Evolutionary conservation across 1,140 invertebrate genomes (phyloP).

Genomic region (Antheraea pernyi): DNA sequence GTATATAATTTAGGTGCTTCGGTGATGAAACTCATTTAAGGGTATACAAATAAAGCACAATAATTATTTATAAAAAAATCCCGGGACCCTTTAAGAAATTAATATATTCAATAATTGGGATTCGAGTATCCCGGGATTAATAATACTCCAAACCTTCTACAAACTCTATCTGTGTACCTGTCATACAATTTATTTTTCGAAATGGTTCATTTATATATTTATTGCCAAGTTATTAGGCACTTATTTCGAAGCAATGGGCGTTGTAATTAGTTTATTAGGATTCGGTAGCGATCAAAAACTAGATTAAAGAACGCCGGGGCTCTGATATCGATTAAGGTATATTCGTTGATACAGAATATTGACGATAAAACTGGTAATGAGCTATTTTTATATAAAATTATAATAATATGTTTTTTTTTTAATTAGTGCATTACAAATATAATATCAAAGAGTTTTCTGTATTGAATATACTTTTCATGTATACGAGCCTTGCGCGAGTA

Average conservation of each 20-base stretch:
- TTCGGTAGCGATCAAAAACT: conserved; percentile 11
- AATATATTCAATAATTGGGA: no score
- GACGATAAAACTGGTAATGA: neutral
- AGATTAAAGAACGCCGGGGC: conserved; percentile 1
- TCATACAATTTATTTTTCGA: neutral
- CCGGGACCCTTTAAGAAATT: no score
- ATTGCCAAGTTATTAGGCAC: conserved; percentile 1
- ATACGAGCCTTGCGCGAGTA: no score
- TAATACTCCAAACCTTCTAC: neutral
- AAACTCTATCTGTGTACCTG: neutral
- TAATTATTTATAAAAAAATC: no score
- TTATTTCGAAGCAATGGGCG: neutral
- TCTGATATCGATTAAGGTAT: neutral
- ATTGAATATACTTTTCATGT: neutral
- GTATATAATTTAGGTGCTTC: no score
- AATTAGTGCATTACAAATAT: neutral
- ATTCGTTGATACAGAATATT: neutral
- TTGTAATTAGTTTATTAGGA: conserved; percentile 7
- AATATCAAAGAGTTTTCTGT: neutral
- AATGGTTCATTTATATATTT: conserved; percentile 4
- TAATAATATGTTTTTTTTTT: neutral
- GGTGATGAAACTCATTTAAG: no score
- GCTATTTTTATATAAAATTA: neutral
- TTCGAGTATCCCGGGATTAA: neutral
- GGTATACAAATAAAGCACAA: no score